phyloP scores from a whole-genome alignment of 2,888 invertebrate species.

The Ormyrus labotus region DNA sequence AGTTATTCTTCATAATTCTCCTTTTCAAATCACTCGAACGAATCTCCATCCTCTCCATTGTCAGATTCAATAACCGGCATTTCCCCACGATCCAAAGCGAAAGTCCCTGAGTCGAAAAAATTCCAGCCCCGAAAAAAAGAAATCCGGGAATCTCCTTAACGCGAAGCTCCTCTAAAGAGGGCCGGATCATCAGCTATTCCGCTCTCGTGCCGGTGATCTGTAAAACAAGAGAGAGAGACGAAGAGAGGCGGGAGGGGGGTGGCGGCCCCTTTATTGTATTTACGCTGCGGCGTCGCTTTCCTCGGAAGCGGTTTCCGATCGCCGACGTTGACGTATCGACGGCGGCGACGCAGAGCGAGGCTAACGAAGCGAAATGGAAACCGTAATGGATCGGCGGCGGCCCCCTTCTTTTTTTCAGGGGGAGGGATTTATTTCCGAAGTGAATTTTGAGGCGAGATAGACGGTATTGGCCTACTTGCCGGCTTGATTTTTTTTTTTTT shows the following conservation, averaged over 20 bases:
- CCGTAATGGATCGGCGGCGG: neutral
- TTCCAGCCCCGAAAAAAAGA: too few relatives aligned
- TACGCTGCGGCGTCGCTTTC: conserved; percentile 3
- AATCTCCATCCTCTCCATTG: too few relatives aligned
- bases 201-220: conserved; percentile 27
- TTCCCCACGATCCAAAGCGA: too few relatives aligned
- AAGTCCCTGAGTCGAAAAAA: too few relatives aligned
- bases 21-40: too few relatives aligned
- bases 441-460: too few relatives aligned
- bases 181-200: conserved; percentile 26
- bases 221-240: conserved; percentile 18
- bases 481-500: too few relatives aligned
- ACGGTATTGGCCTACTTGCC: too few relatives aligned
- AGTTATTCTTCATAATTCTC: too few relatives aligned
- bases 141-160: neutral
- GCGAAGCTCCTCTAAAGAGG: conserved; percentile 1
- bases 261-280: conserved; percentile 27
- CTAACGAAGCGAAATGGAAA: conserved; percentile 33
- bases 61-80: too few relatives aligned
- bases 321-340: conserved; percentile 45
- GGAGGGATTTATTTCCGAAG: too few relatives aligned
- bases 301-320: conserved; percentile 30
- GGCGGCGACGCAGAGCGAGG: neutral
- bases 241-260: neutral
- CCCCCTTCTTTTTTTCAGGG: too few relatives aligned